phyloP scores from a whole-genome alignment of 1,140 invertebrate species.

The Anoplolepis gracilipes region DNA sequence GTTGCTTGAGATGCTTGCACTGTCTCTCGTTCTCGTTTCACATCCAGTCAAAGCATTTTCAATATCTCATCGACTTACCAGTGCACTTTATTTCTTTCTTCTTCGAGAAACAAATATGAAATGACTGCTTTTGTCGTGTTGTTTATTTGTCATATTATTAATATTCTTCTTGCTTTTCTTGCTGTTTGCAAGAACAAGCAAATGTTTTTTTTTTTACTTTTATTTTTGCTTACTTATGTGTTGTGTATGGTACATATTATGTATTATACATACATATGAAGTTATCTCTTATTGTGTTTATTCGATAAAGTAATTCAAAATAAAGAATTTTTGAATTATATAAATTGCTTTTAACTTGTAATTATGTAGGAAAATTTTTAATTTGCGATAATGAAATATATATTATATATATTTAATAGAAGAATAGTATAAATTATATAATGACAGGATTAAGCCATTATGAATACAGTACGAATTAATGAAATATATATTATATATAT shows the following conservation, averaged over 20 bases:
- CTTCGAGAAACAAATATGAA: background rate
- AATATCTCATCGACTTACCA: conserved; percentile 39
- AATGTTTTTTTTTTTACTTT: background rate
- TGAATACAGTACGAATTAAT: too few species aligned
- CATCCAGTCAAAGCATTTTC: conserved; percentile 27
- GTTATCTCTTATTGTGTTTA: background rate
- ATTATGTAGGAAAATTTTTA: background rate
- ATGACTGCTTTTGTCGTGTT: background rate
- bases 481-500: too few species aligned
- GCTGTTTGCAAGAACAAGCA: background rate
- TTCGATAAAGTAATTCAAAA: background rate
- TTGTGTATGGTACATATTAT: background rate
- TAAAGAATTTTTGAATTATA: background rate
- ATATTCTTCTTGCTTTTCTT: background rate
- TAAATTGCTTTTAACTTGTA: background rate
- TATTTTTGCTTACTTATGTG: background rate
- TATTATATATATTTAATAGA: too few species aligned
- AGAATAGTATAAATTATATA: conserved; percentile 1
- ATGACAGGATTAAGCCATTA: conserved; percentile 31
- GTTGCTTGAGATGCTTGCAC: conserved; percentile 14
- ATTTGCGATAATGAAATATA: background rate
- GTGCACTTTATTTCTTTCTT: background rate
- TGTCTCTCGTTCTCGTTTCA: conserved; percentile 23
- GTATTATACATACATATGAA: background rate
- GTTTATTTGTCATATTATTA: conserved; percentile 21